These are phyloP conservation scores for Smutsia gigantea DNA, from an alignment of 2,797 vertebrate species.

Conservation along the genomic window DNA sequence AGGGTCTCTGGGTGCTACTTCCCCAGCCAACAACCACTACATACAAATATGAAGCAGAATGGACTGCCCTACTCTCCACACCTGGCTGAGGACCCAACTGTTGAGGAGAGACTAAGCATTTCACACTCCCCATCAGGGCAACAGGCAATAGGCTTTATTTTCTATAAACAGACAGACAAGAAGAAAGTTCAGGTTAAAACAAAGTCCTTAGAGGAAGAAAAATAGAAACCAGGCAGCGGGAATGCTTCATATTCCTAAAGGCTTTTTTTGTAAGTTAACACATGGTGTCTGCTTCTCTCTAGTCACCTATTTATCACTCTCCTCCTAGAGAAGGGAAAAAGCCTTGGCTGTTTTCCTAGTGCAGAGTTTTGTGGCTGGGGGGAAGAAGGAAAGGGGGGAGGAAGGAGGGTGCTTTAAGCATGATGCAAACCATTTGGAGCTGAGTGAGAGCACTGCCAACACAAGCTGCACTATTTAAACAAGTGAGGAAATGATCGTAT, in stretches of 20 bases:
- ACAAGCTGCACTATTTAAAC: constrained; percentile 99
- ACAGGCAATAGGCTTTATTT: constrained; percentile 86
- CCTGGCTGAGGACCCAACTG: constrained; percentile 65
- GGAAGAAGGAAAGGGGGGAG: constrained; percentile 61
- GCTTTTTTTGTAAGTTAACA: constrained; percentile 88
- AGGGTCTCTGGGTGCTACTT: neutral
- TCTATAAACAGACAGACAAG: constrained; percentile 87
- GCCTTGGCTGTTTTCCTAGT: constrained; percentile 89
- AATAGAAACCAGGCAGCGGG: constrained; percentile 87
- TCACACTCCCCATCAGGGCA: constrained; percentile 75
- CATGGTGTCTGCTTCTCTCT: constrained; percentile 90
- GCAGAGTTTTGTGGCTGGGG: constrained; percentile 87
- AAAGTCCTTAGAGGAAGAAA: constrained; percentile 86
- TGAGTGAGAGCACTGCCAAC: constrained; percentile 96
- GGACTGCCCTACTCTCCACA: constrained; percentile 44
- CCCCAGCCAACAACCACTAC: neutral
- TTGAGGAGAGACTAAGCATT: constrained; percentile 77
- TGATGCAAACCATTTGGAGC: constrained; percentile 99
- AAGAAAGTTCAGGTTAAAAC: constrained; percentile 85
- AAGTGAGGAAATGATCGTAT: constrained; percentile 99
- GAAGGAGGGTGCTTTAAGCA: constrained; percentile 94
- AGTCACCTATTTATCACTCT: constrained; percentile 91
- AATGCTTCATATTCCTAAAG: constrained; percentile 89
- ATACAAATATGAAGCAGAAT: neutral
- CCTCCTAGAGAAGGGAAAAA: constrained; percentile 88